Evolutionary conservation across 1,140 invertebrate genomes (phyloP), one percentile per base, ranked within the genome.

Genomic region (Periplaneta americana): DNA sequence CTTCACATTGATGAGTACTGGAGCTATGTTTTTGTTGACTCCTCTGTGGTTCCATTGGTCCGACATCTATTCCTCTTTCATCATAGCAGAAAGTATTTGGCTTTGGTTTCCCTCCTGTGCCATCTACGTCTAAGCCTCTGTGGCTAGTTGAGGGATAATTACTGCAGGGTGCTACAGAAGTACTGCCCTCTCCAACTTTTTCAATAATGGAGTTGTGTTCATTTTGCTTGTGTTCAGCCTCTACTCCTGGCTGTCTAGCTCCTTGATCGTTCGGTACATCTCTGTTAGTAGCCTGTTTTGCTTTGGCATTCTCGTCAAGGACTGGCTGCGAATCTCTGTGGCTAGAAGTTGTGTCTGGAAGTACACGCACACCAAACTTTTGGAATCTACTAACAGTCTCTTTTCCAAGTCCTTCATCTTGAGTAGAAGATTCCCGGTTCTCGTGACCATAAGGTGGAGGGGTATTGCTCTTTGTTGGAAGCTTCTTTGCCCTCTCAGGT

Each of bases 41-140:
- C 8, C 8, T n/a, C 28, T 81, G 36, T 31, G 22, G 32, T n/a
- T 34, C 81, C 8, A n/a, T 74, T 37, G 81, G 81, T 32, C 81
- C 81, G 11, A 81, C 75, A 66, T 81, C 81, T 34, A 81, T 81
- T 34, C 81, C 81, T 37, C 81, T n/a, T 66, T 81, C 81, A 66
- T 81, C 81, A 35, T 81, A 81, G 8, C 18, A 32, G 18, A 77
- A 37, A 13, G 75, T 28, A 4, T 37, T 34, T 37, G 34, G 34
- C 17, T 39, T 39, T 48, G 36, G 35, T 31, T 33, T 81, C 36
- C 74, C 28, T 28, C 39, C 76, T 39, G 9, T 15, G 18, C 28
- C 28, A 33, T 57, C 48, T 8, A 28, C 5, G 5, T 2, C 48
- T 66, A 11, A 8, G 48, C 48, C 28, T n/a, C 22, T 66, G 17